Percentiles rank a stretch among this genome's conserved stretches.
These are phyloP conservation scores for Oenanthe oenanthe DNA, from an alignment of 2,113 vertebrate species.

Conservation along the genomic window DNA sequence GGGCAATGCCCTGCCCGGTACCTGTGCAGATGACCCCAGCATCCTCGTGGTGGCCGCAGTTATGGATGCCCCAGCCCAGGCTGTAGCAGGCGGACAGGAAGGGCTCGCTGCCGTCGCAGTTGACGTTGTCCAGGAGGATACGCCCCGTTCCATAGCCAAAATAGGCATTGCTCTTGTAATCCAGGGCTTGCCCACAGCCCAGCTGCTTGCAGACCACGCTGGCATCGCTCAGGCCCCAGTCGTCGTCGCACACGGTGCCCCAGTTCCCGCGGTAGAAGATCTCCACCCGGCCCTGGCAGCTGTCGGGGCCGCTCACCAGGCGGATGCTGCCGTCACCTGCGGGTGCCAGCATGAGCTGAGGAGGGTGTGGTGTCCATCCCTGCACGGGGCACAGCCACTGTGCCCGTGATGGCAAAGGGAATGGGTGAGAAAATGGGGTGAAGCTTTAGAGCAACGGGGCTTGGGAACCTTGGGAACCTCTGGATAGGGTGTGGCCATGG, in stretches of 20 bases:
- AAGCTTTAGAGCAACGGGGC: background rate
- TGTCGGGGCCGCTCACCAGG: constrained; percentile 78
- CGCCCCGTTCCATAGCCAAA: constrained; percentile 89
- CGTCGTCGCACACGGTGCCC: constrained; percentile 96
- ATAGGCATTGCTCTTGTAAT: constrained; percentile 84
- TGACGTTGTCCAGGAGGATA: constrained; percentile 92
- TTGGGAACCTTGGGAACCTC: background rate
- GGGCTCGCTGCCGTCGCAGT: constrained; percentile 84
- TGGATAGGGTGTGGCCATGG: background rate
- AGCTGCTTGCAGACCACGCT: constrained; percentile 89
- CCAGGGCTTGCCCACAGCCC: constrained; percentile 82
- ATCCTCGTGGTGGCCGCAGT: constrained; percentile 96
- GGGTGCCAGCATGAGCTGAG: background rate
- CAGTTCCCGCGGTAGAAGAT: constrained; percentile 87
- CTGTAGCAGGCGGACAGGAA: constrained; percentile 82
- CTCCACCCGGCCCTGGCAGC: constrained; percentile 92
- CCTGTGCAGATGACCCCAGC: constrained; percentile 89
- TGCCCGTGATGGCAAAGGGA: background rate
- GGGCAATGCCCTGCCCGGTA: constrained; percentile 11
- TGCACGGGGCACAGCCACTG: fast-evolving
- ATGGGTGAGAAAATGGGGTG: fast-evolving
- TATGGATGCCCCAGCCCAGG: constrained; percentile 94
- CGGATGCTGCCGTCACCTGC: constrained; percentile 88
- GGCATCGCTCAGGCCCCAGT: constrained; percentile 87
- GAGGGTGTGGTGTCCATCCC: background rate